A percentile compares a stretch with the other conserved stretches of the same genome.
phyloP scores from a whole-genome alignment of 2,797 vertebrate genomes.

The Syndactyla subalaris region DNA sequence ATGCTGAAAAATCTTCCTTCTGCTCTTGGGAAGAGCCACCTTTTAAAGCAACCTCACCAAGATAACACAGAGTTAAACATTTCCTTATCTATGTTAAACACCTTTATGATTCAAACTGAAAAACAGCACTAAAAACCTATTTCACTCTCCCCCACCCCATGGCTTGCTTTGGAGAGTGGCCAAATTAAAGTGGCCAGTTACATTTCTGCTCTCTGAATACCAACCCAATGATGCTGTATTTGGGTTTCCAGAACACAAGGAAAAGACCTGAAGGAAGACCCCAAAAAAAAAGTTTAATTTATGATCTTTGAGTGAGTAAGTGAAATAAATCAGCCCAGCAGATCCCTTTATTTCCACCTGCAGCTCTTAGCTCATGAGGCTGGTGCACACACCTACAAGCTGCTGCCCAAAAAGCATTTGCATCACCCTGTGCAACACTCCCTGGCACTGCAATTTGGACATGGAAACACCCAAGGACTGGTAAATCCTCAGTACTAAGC shows the following conservation, averaged over 20 bases:
- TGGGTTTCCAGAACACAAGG: background rate
- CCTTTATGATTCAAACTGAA: conserved; percentile 52
- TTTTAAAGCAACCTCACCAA: conserved; percentile 39
- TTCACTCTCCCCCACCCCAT: background rate
- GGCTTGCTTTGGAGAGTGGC: background rate
- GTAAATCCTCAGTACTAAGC: background rate
- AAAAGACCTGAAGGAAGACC: background rate
- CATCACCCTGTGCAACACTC: accelerated
- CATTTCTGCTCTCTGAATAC: background rate
- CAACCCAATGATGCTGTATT: background rate
- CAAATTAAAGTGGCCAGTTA: conserved; percentile 12
- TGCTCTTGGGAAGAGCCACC: conserved; percentile 42
- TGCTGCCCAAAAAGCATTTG: background rate
- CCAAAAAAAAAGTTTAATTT: background rate
- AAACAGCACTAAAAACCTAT: background rate
- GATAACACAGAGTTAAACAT: conserved; percentile 27
- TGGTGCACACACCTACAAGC: background rate
- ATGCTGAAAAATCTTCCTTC: background rate
- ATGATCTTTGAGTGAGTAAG: background rate
- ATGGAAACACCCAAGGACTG: accelerated
- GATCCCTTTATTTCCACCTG: background rate
- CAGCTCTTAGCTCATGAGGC: background rate
- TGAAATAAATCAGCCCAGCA: background rate
- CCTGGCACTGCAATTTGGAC: background rate
- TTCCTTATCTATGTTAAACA: conserved; percentile 66